Evolutionary conservation across 2,888 invertebrate genomes (phyloP).

Genomic region (Gryllus longicercus): DNA sequence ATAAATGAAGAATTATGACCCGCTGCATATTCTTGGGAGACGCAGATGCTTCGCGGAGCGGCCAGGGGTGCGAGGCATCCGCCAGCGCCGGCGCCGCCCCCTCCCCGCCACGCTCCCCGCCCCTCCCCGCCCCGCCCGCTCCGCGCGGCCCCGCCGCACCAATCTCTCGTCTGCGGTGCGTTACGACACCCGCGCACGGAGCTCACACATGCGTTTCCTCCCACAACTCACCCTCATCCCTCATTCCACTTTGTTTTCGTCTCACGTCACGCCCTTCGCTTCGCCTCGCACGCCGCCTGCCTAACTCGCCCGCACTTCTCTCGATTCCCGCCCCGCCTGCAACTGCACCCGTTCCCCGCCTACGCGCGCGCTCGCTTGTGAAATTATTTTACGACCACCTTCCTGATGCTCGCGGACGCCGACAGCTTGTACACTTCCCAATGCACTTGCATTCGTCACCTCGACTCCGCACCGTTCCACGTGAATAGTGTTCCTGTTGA

Average conservation of each 20-base stretch:
- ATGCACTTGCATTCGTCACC: too few species aligned
- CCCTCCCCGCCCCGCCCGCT: background rate
- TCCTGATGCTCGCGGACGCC: too few species aligned
- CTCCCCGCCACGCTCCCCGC: background rate
- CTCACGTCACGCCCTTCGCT: too few species aligned
- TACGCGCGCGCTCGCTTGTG: too few species aligned
- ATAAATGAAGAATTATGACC: constrained; percentile 38
- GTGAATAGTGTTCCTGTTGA: too few species aligned
- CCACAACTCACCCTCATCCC: background rate
- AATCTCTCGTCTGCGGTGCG: background rate
- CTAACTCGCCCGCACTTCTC: too few species aligned
- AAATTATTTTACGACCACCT: too few species aligned
- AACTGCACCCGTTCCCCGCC: too few species aligned
- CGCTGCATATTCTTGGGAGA: constrained; percentile 33
- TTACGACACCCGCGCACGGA: background rate
- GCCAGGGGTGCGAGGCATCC: background rate
- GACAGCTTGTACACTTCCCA: too few species aligned
- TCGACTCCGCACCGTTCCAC: too few species aligned
- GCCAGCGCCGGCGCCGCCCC: background rate
- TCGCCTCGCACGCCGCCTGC: too few species aligned
- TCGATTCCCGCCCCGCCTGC: too few species aligned
- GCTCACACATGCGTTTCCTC: background rate
- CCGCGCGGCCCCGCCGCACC: background rate
- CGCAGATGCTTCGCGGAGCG: constrained; percentile 31
- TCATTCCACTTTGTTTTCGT: background rate